These are phyloP conservation scores for Myotis davidii DNA, from an alignment of 2,113 vertebrate genomes.

Conservation along the genomic window DNA sequence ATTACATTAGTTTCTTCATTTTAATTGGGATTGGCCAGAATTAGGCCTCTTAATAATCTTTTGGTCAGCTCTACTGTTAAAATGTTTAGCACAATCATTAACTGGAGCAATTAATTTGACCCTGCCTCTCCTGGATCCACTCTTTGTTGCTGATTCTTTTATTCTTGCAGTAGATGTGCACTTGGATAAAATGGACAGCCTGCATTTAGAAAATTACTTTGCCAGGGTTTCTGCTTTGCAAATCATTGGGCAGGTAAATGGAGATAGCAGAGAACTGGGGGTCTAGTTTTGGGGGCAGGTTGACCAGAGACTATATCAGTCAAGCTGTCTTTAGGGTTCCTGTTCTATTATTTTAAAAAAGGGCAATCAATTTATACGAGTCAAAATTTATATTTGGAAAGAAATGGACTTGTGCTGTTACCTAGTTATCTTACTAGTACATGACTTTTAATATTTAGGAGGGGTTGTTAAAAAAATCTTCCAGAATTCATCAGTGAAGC, in stretches of 20 bases:
- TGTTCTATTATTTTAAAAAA: not conserved
- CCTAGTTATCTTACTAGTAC: not conserved
- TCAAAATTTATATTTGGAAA: not conserved
- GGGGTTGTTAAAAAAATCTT: not conserved
- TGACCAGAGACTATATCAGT: not conserved
- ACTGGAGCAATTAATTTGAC: not conserved
- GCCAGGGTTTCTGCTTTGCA: not conserved
- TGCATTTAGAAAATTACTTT: not conserved
- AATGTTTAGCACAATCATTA: not conserved
- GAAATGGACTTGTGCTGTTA: not conserved
- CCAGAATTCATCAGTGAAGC: not conserved
- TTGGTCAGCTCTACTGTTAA: not conserved
- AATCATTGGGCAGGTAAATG: not conserved
- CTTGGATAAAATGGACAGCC: conserved; percentile 8
- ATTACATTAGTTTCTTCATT: not conserved
- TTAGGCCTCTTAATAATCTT: not conserved
- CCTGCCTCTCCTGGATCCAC: not conserved
- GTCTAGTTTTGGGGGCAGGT: not conserved
- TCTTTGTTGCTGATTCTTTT: not conserved
- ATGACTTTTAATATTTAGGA: conserved; percentile 17
- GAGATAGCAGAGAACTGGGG: not conserved
- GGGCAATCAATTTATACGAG: not conserved
- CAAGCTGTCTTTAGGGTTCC: not conserved
- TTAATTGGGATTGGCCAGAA: not conserved
- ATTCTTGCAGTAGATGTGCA: not conserved